These are phyloP conservation scores for Noctua fimbriata DNA, from an alignment of 2,888 invertebrate species.

Conservation along the genomic window DNA sequence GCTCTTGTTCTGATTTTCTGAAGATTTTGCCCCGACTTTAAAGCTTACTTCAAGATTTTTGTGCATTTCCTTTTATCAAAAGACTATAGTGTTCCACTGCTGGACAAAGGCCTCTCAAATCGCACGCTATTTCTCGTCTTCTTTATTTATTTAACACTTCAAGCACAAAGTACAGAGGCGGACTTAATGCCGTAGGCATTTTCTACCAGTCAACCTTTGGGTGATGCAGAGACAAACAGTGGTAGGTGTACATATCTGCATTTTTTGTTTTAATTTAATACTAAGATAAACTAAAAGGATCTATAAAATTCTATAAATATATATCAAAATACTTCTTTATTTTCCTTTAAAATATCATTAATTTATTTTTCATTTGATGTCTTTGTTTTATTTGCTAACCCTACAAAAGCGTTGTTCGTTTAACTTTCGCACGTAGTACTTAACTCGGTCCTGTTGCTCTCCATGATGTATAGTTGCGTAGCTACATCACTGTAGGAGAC, in stretches of 20 bases:
- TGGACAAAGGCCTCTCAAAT: background rate
- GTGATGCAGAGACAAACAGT: too few species aligned
- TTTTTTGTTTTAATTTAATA: too few species aligned
- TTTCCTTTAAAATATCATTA: background rate
- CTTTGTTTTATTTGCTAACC: constrained; percentile 38
- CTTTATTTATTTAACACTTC: too few species aligned
- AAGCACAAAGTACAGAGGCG: too few species aligned
- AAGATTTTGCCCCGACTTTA: background rate
- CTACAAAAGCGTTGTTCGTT: constrained; percentile 39
- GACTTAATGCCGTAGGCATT: too few species aligned
- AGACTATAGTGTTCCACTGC: background rate
- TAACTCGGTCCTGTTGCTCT: constrained; percentile 29
- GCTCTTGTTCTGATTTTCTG: background rate
- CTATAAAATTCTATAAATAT: too few species aligned
- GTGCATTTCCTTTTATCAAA: background rate
- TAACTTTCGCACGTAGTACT: constrained; percentile 54
- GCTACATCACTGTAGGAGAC: constrained; percentile 22
- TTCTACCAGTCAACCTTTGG: too few species aligned
- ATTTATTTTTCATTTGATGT: background rate
- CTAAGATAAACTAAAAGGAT: too few species aligned
- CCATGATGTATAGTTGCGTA: constrained; percentile 38
- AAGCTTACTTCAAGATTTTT: background rate
- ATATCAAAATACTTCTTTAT: too few species aligned
- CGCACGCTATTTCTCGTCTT: background rate
- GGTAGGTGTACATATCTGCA: too few species aligned